Evolutionary conservation across 2,797 vertebrate genomes (phyloP), one percentile per base, ranked within the genome.

Genomic region (Scolopax rusticola): DNA sequence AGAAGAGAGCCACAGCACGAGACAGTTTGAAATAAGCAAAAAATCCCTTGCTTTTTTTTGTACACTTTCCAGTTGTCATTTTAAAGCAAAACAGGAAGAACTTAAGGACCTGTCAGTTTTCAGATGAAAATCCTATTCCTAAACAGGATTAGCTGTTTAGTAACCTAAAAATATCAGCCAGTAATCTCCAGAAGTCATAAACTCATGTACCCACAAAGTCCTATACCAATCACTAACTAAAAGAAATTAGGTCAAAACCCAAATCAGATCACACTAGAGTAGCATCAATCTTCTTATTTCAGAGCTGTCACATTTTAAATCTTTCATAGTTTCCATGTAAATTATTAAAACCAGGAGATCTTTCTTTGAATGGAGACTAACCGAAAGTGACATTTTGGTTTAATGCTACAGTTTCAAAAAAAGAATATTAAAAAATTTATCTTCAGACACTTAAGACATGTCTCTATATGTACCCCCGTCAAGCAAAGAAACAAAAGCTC

Each of bases 191-290:
- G 73, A 96, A 96, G 76, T 94, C 84, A 51, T 40, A 83, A 97
- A 28, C 45, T 86, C 24, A 14, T 13, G 57, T 61, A 93, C 77
- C 90, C 71, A 77, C 33, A 50, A 89, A 88, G 87, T 90, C 67
- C 73, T 76, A 91, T 16, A 90, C 65, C 70, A 95, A 79, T 81
- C 48, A 54, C 47, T 90, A 87, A 85, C 93, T 75, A 77, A 86
- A 91, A 87, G 57, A 95, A 94, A 94, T 87, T 69, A 93, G 93
- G 92, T 96, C 93, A 95, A 87, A 94, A 90, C 80, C 30, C 77
- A 85, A 95, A 90, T 93, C 84, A 94, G 70, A 91, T 86, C 50
- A 85, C 73, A 87, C 41, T 40, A 48, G 47, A 89, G 74, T 21
- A 82, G 48, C 61, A 92, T 89, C 96, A 90, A 82, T 95, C 92